Evolutionary conservation across 2,888 invertebrate species (phyloP).

Genomic region (Metellina segmentata): DNA sequence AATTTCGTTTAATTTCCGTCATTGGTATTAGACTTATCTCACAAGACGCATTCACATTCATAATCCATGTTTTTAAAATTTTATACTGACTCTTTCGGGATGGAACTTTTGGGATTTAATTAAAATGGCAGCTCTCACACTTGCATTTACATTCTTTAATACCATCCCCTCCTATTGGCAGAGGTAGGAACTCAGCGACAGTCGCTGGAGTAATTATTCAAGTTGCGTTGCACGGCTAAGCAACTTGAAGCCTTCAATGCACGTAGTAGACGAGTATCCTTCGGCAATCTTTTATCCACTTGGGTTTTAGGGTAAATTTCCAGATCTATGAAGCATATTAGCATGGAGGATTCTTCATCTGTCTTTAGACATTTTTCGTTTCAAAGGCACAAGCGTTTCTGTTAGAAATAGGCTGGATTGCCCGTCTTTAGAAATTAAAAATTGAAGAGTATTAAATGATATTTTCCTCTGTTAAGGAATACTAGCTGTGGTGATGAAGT

Average conservation of each 20-base stretch:
- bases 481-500: neutral
- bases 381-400: constrained; percentile 2
- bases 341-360: constrained; percentile 5
- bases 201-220: constrained; percentile 28
- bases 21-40: constrained; percentile 11
- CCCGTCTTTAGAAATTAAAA: neutral
- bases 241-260: constrained; percentile 36
- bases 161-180: neutral
- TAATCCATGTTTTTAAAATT: constrained; percentile 45
- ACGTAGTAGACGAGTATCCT: constrained; percentile 12
- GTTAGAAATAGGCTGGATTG: neutral
- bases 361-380: constrained; percentile 26
- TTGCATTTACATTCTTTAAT: constrained; percentile 47
- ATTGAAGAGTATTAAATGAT: neutral
- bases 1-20: constrained; percentile 27
- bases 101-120: constrained; percentile 48
- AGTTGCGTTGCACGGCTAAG: neutral
- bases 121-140: constrained; percentile 28
- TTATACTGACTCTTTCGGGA: constrained; percentile 23
- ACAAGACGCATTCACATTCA: constrained; percentile 13
- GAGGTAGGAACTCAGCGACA: constrained; percentile 9
- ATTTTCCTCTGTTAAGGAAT: neutral
- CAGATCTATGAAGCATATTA: constrained; percentile 40
- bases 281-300: constrained; percentile 37
- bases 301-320: constrained; percentile 5